Evolutionary conservation across 2,888 invertebrate genomes (phyloP).

Genomic region (Rhodophaea formosa): DNA sequence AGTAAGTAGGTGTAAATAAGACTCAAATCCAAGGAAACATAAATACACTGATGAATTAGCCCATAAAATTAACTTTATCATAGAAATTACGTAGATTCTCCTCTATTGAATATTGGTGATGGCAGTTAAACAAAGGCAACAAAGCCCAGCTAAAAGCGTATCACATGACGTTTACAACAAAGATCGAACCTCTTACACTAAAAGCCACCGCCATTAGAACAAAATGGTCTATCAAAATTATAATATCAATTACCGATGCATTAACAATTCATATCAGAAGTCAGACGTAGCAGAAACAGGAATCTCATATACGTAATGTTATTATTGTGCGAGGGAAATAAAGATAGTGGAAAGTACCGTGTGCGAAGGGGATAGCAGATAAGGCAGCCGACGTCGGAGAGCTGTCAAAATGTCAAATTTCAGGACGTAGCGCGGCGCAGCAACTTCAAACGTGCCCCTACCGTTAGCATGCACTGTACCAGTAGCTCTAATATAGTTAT

Average conservation of each 20-base stretch:
- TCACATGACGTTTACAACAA: slow-evolving; percentile 47
- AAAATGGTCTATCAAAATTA: slow-evolving; percentile 75
- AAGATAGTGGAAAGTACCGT: slow-evolving; percentile 33
- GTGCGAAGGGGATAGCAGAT: slow-evolving; percentile 50
- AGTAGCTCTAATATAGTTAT: slow-evolving; percentile 76
- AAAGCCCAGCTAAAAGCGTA: slow-evolving; percentile 43
- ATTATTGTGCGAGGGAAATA: slow-evolving; percentile 64
- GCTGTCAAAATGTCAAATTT: slow-evolving; percentile 83
- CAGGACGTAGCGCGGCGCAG: slow-evolving; percentile 75
- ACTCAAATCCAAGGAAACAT: no score
- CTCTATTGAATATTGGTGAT: background rate
- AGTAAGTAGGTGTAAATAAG: no score
- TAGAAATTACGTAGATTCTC: no score
- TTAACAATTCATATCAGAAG: slow-evolving; percentile 80
- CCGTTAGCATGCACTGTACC: slow-evolving; percentile 67
- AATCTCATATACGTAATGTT: slow-evolving; percentile 73
- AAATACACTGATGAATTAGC: no score
- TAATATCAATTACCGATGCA: slow-evolving; percentile 81
- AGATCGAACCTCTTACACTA: slow-evolving; percentile 46
- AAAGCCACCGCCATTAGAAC: slow-evolving; percentile 61
- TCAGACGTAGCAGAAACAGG: slow-evolving; percentile 77
- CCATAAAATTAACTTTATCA: no score
- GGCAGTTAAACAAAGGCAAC: slow-evolving; percentile 27
- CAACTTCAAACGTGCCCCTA: slow-evolving; percentile 79
- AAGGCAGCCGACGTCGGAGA: slow-evolving; percentile 76